Evolutionary conservation across 2,797 vertebrate genomes (phyloP).

Genomic region (Rhinella marina): DNA sequence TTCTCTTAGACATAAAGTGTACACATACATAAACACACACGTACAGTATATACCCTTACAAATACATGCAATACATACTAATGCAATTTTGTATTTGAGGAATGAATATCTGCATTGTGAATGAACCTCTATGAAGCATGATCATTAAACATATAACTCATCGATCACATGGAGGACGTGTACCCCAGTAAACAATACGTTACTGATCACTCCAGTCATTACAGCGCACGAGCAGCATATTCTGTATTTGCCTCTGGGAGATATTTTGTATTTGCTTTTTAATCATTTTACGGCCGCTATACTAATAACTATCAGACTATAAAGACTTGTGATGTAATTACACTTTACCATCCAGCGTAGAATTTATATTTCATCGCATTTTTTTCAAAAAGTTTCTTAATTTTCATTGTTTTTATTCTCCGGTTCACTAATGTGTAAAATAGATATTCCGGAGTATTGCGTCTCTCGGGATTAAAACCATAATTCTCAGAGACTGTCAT

Average conservation of each 20-base stretch:
- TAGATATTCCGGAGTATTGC: background rate
- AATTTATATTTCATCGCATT: background rate
- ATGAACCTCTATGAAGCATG: background rate
- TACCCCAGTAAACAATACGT: background rate
- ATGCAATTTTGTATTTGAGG: background rate
- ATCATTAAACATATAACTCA: constrained; percentile 8
- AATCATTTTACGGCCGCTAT: background rate
- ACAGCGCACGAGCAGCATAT: background rate
- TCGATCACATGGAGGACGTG: background rate
- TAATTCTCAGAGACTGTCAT: background rate
- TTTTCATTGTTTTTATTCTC: background rate
- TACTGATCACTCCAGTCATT: background rate
- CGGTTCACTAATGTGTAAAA: background rate
- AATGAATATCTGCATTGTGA: constrained; percentile 1
- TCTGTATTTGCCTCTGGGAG: background rate
- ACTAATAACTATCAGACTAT: background rate
- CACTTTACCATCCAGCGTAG: no score
- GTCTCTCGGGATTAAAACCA: background rate
- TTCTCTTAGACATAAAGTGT: no score
- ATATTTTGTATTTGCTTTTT: background rate
- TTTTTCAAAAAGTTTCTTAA: background rate
- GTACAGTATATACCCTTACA: background rate
- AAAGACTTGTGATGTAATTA: background rate
- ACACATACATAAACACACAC: no score
- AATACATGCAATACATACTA: no score